Evolutionary conservation across 2,797 vertebrate species (phyloP).

Genomic region (Coluber constrictor): DNA sequence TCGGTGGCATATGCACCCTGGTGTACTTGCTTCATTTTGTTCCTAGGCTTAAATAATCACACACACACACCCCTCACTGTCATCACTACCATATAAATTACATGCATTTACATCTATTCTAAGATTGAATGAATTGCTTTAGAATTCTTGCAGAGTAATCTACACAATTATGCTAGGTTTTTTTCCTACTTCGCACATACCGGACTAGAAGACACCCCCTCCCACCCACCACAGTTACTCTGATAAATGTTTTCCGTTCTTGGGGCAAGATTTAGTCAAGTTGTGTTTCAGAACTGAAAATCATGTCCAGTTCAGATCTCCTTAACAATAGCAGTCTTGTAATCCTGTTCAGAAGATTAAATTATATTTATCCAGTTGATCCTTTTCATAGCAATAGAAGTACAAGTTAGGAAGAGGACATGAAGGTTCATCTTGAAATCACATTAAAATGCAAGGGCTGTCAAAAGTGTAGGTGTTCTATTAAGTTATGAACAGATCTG

Average conservation of each 20-base stretch:
- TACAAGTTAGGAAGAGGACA: background rate
- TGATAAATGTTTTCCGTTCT: background rate
- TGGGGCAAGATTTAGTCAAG: background rate
- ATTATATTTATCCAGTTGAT: background rate
- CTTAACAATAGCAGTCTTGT: background rate
- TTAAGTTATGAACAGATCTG: background rate
- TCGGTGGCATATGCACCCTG: background rate
- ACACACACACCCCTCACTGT: background rate
- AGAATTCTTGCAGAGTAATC: background rate
- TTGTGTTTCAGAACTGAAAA: background rate
- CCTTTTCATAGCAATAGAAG: background rate
- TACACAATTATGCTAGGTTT: background rate
- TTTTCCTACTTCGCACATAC: background rate
- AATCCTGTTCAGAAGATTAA: background rate
- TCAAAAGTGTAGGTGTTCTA: background rate
- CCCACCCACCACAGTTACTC: background rate
- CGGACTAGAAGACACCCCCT: background rate
- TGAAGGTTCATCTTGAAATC: background rate
- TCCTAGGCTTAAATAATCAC: background rate
- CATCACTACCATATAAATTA: background rate
- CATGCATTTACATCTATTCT: background rate
- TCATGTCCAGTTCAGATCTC: background rate
- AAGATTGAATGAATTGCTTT: background rate
- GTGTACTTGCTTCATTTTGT: background rate
- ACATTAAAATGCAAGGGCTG: background rate